Evolutionary conservation across 2,797 vertebrate genomes (phyloP).

Genomic region (Otolemur crassicaudatus): DNA sequence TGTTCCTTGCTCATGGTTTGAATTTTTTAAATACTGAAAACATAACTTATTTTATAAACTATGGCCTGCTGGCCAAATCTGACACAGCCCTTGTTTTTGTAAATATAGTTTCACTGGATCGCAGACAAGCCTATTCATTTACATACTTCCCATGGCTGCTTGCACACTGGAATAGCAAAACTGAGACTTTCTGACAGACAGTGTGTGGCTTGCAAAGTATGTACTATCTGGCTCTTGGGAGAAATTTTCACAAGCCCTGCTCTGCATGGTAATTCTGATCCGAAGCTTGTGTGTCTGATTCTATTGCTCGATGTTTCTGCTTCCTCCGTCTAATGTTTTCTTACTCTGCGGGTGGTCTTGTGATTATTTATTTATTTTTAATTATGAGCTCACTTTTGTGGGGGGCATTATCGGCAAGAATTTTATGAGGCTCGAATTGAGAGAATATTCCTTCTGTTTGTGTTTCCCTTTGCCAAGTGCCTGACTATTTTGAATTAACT

Average conservation of each 20-base stretch:
- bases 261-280: not conserved
- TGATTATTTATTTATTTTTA: not conserved
- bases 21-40: slow-evolving; percentile 29
- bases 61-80: not conserved
- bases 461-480: slow-evolving; percentile 21
- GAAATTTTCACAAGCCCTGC: not conserved
- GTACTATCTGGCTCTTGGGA: not conserved
- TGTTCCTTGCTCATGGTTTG: not conserved
- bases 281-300: not conserved
- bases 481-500: not conserved
- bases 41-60: not conserved
- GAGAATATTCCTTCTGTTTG: slow-evolving; percentile 13
- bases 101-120: slow-evolving; percentile 3
- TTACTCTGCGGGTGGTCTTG: not conserved
- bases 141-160: not conserved
- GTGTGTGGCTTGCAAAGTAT: not conserved
- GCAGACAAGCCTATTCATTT: not conserved
- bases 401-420: not conserved
- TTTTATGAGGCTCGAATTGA: slow-evolving; percentile 11
- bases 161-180: not conserved
- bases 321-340: not conserved
- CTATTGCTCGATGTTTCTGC: not conserved
- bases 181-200: not conserved
- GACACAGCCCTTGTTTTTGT: not conserved
- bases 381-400: slow-evolving; percentile 51